Conservation (phyloP, 1,140 invertebrate species). For the Acromyrmex heyeri region DNA sequence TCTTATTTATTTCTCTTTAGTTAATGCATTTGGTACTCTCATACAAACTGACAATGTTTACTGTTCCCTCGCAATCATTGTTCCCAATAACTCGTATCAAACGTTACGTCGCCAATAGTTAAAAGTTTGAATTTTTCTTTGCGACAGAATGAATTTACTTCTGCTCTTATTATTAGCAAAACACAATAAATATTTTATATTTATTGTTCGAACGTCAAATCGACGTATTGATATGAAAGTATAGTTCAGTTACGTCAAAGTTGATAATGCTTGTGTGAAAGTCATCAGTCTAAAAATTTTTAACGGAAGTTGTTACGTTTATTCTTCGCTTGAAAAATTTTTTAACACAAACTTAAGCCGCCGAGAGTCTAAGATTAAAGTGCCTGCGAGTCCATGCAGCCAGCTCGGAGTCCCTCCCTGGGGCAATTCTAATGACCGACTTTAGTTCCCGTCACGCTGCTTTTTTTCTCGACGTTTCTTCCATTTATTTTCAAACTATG, state of each 20-base stretch:
- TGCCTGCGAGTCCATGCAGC: conserved; percentile 72
- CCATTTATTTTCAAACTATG: conserved; percentile 57
- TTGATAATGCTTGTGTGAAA: conserved; percentile 6
- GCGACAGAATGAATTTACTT: neutral
- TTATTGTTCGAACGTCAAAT: neutral
- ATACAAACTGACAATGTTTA: conserved; percentile 7
- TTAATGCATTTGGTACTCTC: conserved; percentile 28
- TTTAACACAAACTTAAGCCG: conserved; percentile 78
- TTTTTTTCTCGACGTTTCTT: conserved; percentile 17
- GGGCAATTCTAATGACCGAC: conserved; percentile 77
- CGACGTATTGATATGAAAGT: neutral
- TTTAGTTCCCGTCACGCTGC: neutral
- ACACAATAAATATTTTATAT: neutral
- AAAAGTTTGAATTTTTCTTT: conserved; percentile 13
- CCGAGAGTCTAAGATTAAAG: conserved; percentile 81
- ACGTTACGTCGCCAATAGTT: neutral
- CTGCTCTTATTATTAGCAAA: neutral
- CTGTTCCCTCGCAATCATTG: conserved; percentile 28
- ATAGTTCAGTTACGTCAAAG: conserved; percentile 2
- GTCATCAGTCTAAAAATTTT: conserved; percentile 74
- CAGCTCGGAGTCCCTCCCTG: conserved; percentile 72
- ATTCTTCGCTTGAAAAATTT: conserved; percentile 53
- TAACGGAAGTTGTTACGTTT: conserved; percentile 70
- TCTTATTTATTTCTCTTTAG: conserved; percentile 55
- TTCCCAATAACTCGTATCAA: neutral